Base-by-base conservation (phyloP, 2,113 vertebrate species). In the Blennius ocellaris region DNA sequence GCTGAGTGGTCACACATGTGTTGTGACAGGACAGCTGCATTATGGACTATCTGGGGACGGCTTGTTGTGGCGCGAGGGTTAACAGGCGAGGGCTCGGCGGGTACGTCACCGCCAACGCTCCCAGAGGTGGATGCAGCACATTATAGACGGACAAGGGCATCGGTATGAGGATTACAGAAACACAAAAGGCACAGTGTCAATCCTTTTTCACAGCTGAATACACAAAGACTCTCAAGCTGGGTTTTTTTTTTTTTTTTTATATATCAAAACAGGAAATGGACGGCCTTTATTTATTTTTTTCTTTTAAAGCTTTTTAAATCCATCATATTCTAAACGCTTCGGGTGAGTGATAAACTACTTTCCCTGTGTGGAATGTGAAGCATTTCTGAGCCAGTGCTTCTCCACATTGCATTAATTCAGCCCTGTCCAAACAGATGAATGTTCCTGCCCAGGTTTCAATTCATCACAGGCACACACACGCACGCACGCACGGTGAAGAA, bases 1-100 rank as follows among this genome's bases (percentile, higher is more conserved):
- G 71, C 73, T 63, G 82, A 82, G 82, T 15, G 73, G 72, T 83
- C 86, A 90, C 86, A 87, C 86, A 82, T 78, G 70, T 82, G 84
- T 85, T 85, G 78, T 87, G 86, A 87, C 84, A 86, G 73, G 76
- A 78, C 61, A 21, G 68, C 78, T 65, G 72, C 84, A 58, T 81
- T 78, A 77, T 17, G 55, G 61, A 56, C 67, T 67, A 63, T 82
- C 74, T 51, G 77, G 57, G 76, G 69, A 74, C 6, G 59, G 65
- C 72, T 73, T 81, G 84, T 73, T 83, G 84, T 82, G 83, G 74
- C 74, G 71, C 49, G 69, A 74, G 83, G 83, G 78, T 78, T 69
- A 77, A 76, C 49, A 12, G 81, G 78, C 69, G 69, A 39, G 30
- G 48, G 66, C 63, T 77, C 57, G 47, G 71, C 12, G 55, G 56